phyloP scores from a whole-genome alignment of 2,797 vertebrate species.

The Rhodeus uyekii region DNA sequence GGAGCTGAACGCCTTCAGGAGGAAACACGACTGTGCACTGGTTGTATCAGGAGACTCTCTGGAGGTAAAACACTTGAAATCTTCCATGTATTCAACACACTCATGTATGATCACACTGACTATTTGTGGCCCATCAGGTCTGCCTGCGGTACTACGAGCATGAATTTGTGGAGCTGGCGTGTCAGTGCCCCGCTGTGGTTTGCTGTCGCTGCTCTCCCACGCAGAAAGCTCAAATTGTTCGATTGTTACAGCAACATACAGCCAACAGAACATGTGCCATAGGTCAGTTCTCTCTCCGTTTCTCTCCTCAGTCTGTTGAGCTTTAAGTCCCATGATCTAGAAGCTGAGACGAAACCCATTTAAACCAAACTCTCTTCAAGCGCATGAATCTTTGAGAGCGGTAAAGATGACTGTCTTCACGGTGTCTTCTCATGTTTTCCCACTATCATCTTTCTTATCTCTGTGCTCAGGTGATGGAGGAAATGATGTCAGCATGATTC shows the following conservation, averaged over 20 bases:
- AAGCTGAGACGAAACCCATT: neutral
- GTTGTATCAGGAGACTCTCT: constrained; percentile 96
- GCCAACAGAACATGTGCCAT: constrained; percentile 92
- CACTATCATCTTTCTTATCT: constrained; percentile 24
- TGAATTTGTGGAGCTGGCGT: constrained; percentile 94
- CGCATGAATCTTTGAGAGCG: constrained; percentile 31
- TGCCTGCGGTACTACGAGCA: constrained; percentile 95
- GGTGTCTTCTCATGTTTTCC: constrained; percentile 32
- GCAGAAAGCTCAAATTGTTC: constrained; percentile 94
- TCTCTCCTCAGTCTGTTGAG: constrained; percentile 8
- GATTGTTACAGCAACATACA: constrained; percentile 88
- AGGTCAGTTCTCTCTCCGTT: constrained; percentile 73
- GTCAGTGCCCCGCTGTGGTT: constrained; percentile 95
- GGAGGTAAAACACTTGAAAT: constrained; percentile 78
- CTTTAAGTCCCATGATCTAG: neutral
- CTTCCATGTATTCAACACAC: neutral
- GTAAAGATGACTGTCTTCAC: constrained; percentile 30
- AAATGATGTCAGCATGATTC: constrained; percentile 99
- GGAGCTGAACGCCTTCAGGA: constrained; percentile 95
- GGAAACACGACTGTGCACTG: constrained; percentile 96
- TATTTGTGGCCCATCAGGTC: constrained; percentile 72
- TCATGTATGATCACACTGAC: neutral
- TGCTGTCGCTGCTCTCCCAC: constrained; percentile 97
- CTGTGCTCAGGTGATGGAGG: constrained; percentile 90
- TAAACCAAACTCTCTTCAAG: neutral